phyloP scores from a whole-genome alignment of 2,888 invertebrate genomes.

The Drosophila helvetica region DNA sequence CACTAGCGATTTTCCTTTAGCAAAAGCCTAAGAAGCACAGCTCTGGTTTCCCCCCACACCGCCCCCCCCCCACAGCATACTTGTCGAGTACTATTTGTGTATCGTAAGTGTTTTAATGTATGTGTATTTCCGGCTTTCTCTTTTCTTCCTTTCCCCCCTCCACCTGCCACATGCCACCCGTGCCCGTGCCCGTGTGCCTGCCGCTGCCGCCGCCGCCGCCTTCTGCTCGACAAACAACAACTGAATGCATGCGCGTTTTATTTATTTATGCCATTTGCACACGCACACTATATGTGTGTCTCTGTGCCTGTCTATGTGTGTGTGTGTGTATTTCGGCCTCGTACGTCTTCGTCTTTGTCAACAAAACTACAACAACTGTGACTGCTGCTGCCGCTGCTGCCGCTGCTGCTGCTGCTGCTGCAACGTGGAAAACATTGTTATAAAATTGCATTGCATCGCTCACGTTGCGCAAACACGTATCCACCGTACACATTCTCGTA shows the following conservation, averaged over 20 bases:
- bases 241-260: conserved; percentile 70
- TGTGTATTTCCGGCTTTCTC: conserved; percentile 67
- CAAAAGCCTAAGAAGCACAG: conserved; percentile 28
- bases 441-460: conserved; percentile 79
- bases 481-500: conserved; percentile 38
- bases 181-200: not conserved
- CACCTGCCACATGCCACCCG: not conserved
- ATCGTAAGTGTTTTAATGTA: conserved; percentile 74
- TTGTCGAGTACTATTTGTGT: conserved; percentile 34
- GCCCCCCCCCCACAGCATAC: not conserved
- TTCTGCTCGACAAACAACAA: conserved; percentile 52
- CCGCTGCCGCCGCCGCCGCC: conserved; percentile 1
- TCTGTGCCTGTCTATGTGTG: conserved; percentile 4
- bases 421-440: conserved; percentile 77
- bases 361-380: conserved; percentile 54
- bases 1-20: conserved; percentile 15
- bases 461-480: conserved; percentile 79
- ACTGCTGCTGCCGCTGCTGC: conserved; percentile 1
- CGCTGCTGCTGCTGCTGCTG: conserved; percentile 34
- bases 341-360: conserved; percentile 77
- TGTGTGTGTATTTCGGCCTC: conserved; percentile 57
- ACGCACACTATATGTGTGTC: conserved; percentile 28
- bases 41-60: conserved; percentile 43
- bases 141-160: conserved; percentile 9
- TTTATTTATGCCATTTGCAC: conserved; percentile 72